phyloP scores from a whole-genome alignment of 2,797 vertebrate species.

The Characodon lateralis region DNA sequence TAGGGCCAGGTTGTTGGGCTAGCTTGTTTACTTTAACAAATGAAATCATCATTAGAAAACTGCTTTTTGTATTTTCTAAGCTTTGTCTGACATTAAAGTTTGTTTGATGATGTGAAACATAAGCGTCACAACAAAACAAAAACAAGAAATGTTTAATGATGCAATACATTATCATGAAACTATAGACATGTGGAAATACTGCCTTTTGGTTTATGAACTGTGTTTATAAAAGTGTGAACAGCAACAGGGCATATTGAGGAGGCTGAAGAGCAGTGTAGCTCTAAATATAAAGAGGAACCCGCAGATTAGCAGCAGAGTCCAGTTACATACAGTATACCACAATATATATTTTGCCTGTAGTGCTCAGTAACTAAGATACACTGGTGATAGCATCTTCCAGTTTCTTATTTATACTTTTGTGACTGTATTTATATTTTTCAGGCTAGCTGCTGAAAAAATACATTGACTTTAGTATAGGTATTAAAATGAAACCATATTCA shows the following conservation, averaged over 20 bases:
- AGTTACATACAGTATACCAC: slow-evolving; percentile 34
- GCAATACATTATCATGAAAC: background rate
- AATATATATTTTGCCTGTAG: background rate
- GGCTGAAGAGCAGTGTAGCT: slow-evolving; percentile 19
- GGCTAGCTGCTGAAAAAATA: background rate
- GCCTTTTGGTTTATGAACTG: slow-evolving; percentile 11
- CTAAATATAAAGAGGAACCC: slow-evolving; percentile 59
- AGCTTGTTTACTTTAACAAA: background rate
- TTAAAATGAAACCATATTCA: background rate
- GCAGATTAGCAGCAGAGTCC: slow-evolving; percentile 39
- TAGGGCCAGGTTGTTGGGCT: background rate
- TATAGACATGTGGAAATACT: background rate
- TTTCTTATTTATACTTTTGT: slow-evolving; percentile 4
- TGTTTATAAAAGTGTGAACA: slow-evolving; percentile 5
- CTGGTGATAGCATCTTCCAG: slow-evolving; percentile 19
- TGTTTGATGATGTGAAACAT: background rate
- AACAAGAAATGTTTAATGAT: background rate
- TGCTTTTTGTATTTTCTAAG: background rate
- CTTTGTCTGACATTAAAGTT: background rate
- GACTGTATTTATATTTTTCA: background rate
- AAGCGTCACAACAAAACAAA: background rate
- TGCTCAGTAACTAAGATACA: background rate
- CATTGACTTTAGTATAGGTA: background rate
- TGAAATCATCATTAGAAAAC: background rate
- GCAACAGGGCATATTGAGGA: background rate